Evolutionary conservation across 1,140 invertebrate genomes (phyloP), one percentile per base, ranked within the genome.

Genomic region (Drosophila biarmipes): DNA sequence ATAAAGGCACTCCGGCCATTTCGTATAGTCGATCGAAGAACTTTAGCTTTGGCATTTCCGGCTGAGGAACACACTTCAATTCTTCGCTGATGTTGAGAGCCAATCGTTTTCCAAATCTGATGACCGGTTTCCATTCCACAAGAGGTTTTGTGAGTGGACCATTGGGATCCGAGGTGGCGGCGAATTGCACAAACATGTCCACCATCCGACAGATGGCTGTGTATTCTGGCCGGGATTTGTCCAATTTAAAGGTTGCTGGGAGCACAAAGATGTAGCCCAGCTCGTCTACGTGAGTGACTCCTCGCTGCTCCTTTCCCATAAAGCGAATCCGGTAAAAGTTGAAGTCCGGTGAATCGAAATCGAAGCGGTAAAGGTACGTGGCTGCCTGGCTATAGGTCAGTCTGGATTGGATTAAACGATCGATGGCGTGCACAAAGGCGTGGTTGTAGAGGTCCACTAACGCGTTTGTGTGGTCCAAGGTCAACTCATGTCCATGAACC

Each of bases 271-370:
- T 68, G 80, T 95, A 95, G 38, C 93, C 93, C 8, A 95, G 24
- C 49, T 96, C 95, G 66, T 95, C 95, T 0, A 92, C 93, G 81
- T 96, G 95, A 49, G 74, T 90, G 4, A 92, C 93, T 27, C 95
- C 93, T 74, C 91, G 72, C 4, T 92, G 59, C 1, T 58, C 54
- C 5, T 71, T 75, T 0, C 85, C 90, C 4, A 45, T 6, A 0
- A 34, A 67, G 8, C 84, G 79, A 31, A 73, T 84, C 27, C 61
- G 73, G 63, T 90, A 78, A 24, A 91, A 69, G 61, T 92, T 92
- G 4, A 78, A 84, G 40, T 75, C 77, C 5, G 73, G 58, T 0
- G 92, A 91, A 40, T 93, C 90, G 35, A 93, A 82, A 34, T 91
- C 86, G 67, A 93, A 93, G 54, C 92, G 85, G 58, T 93, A 93